Base-by-base conservation (phyloP, 2,113 vertebrate genomes). In the Jacana jacana region DNA sequence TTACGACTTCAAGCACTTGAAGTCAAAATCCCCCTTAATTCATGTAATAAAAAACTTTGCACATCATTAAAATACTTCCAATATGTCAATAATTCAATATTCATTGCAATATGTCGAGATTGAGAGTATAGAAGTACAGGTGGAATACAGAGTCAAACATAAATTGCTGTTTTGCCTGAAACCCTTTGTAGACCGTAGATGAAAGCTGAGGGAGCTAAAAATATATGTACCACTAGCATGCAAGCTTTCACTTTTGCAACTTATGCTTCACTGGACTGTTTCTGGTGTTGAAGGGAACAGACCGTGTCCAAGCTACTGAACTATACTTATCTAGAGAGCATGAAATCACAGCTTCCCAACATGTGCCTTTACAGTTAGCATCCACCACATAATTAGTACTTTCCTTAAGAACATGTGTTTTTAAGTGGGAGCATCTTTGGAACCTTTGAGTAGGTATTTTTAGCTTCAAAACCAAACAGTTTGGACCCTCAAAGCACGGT, bases 341-440 rank as follows among this genome's bases (percentile, higher is more conserved):
- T 75, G 75, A 90, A 88, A 76, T 72, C 66, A 55, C 57, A 82
- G 71, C 44, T 91, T 93, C 66, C 79, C 35, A 22, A 72, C 70
- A 76, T 80, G 61, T 76, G 82, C 75, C 70, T 82, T 91, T 81
- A 49, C 76, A 86, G 86, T 92, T 64, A 80, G 35, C 71, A 82
- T 76, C 61, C 66, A 93, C 94, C 70, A 86, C 88, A 72, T 88
- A 93, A 95, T 90, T 51, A 92, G 39, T 66, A 42, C 82, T 88
- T 89, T 84, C 69, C 84, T 80, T 54, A 71, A 72, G 82, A 82
- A 86, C 79, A 69, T 33, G 33, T 79, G 66, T 63, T 93, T 89
- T 88, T n/a, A 86, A 95, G 52, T 69, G 76, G 48, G 13, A 92
- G 9, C 63, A 33, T 88, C 70, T 82, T 82, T 93, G 79, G 33